These are phyloP conservation scores for Phylloscopus trochilus DNA, from an alignment of 2,113 vertebrate species.

Conservation along the genomic window DNA sequence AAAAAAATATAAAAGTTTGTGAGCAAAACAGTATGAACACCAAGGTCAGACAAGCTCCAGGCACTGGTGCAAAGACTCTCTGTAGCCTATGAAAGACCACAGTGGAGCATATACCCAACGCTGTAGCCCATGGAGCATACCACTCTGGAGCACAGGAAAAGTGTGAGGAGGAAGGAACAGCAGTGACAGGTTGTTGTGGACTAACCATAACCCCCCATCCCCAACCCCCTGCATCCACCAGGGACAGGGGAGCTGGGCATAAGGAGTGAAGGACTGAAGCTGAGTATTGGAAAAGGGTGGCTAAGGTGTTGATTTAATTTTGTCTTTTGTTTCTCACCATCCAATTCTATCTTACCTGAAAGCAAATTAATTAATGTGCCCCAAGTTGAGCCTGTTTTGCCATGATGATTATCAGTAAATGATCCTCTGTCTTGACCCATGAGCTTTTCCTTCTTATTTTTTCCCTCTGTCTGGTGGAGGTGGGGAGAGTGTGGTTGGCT, in stretches of 20 bases:
- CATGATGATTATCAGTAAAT: background rate
- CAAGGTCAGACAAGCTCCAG: background rate
- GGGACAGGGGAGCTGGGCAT: background rate
- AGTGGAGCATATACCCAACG: background rate
- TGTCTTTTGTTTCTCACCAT: background rate
- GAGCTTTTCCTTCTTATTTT: background rate
- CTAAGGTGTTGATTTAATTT: background rate
- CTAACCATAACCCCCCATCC: background rate
- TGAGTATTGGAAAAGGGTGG: background rate
- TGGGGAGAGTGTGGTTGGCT: background rate
- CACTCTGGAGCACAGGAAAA: background rate
- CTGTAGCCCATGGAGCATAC: background rate
- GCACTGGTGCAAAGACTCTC: background rate
- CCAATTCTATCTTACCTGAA: background rate
- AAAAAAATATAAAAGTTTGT: too few relatives aligned
- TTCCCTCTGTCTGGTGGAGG: background rate
- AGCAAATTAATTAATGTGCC: background rate
- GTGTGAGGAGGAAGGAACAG: fast-evolving
- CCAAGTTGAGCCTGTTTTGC: background rate
- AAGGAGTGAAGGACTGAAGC: background rate
- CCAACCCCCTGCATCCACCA: background rate
- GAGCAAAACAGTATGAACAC: background rate
- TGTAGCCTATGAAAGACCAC: background rate
- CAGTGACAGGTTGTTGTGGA: background rate
- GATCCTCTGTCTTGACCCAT: background rate